Evolutionary conservation across 2,797 vertebrate genomes (phyloP), one percentile per base, ranked within the genome.

Genomic region (Sparus aurata): DNA sequence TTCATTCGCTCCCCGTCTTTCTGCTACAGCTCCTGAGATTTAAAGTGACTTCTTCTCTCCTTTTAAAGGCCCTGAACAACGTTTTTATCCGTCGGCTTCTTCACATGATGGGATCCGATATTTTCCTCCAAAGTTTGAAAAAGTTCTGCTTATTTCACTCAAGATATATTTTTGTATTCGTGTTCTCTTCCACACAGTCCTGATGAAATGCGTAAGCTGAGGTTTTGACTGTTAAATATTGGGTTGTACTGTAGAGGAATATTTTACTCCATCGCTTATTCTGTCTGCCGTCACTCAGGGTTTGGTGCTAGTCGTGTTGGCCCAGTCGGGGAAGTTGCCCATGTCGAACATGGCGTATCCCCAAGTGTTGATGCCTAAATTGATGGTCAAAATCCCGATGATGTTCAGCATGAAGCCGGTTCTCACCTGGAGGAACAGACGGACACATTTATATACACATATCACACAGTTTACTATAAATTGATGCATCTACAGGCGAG

Each of bases 341-440:
- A 99, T 92, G 0, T 91, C 0, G 65, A 98, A 98, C 87, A 99
- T 83, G 73, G 85, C 65, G 0, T 69, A 61, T 63, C 93, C 93
- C 98, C 98, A 99, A 46, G 95, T 98, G 92, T 99, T 99, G 89
- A 98, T 94, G 80, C 94, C 95, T 8, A 99, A 67, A 23, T 92
- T 96, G 79, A 97, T 93, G 1, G 75, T 93, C 81, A 98, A 89
- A 34, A 99, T 96, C 5, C 97, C 97, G 0, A 97, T 79, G 25
- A 99, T 12, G 89, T 99, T 99, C 84, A 99, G 93, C 30, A 97
- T 43, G 75, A 95, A 94, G 57, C 98, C 98, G 0, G 97, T 76
- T 84, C 90, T 97, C 57, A 96, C 97, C 98, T 99, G 79, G 16
- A 49, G 60, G 38, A 79, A 72, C 18, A 87, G 27, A 84, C 4